Evolutionary conservation across 92 coral and sea anemone species (phyloP).

Genomic region (Scolanthus callimorphus): DNA sequence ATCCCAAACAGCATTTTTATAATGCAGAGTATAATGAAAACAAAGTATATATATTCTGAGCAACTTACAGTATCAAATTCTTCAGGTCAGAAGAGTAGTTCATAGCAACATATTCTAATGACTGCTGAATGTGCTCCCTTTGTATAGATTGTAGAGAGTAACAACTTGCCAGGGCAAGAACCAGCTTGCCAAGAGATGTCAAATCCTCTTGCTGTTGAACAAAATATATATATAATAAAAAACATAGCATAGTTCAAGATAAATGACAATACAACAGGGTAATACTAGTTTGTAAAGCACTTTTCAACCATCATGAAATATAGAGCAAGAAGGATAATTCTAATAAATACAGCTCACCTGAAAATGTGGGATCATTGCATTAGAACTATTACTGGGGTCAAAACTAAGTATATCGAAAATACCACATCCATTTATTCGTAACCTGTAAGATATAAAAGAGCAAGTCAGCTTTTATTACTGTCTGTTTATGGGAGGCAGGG

Average conservation of each 20-base stretch:
- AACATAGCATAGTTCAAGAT: too few relatives aligned
- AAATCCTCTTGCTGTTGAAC: conserved; percentile 89
- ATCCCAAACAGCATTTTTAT: too few relatives aligned
- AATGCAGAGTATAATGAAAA: too few relatives aligned
- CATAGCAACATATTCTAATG: conserved; percentile 88
- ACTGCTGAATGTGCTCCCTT: conserved; percentile 94
- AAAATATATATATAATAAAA: too few relatives aligned
- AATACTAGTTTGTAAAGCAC: too few relatives aligned
- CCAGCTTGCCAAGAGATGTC: conserved; percentile 91
- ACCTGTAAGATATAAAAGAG: too few relatives aligned
- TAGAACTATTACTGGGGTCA: conserved; percentile 89
- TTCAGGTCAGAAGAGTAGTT: conserved; percentile 92
- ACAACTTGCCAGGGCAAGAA: conserved; percentile 87
- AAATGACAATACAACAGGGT: too few relatives aligned
- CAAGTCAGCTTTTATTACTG: too few relatives aligned
- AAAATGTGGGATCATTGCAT: conserved; percentile 93
- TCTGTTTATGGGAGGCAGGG: too few relatives aligned
- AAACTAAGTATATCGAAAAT: conserved; percentile 94
- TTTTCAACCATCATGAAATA: too few relatives aligned
- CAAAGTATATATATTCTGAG: too few relatives aligned
- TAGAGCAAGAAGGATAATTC: background rate
- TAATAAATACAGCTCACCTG: conserved; percentile 61
- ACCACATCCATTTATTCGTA: conserved; percentile 97
- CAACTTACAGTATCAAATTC: conserved; percentile 86
- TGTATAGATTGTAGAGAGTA: conserved; percentile 93